phyloP scores from a whole-genome alignment of 2,888 invertebrate genomes.

The Eupithecia exiguata region DNA sequence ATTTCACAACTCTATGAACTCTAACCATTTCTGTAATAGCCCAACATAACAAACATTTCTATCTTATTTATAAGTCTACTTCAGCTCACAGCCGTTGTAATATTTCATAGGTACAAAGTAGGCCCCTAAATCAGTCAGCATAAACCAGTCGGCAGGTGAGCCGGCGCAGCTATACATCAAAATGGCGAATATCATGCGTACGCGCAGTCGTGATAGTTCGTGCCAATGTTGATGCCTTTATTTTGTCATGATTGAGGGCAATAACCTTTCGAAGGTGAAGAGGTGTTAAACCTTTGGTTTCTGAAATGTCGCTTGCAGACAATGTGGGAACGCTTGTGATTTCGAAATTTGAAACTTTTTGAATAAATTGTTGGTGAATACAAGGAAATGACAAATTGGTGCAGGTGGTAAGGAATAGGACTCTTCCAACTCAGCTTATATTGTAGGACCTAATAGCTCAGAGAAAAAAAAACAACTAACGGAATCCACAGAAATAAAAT shows the following conservation, averaged over 20 bases:
- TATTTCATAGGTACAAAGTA: slow-evolving; percentile 35
- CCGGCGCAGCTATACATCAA: slow-evolving; percentile 41
- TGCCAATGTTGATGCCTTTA: slow-evolving; percentile 35
- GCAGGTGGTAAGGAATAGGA: not conserved
- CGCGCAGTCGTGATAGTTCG: slow-evolving; percentile 49
- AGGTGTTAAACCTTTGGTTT: slow-evolving; percentile 8
- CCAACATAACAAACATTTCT: not conserved
- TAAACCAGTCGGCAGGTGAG: slow-evolving; percentile 41
- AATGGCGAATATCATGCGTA: slow-evolving; percentile 49
- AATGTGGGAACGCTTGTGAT: not conserved
- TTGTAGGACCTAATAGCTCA: not conserved
- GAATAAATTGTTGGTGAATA: not conserved
- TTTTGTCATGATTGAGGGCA: slow-evolving; percentile 23
- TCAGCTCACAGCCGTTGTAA: slow-evolving; percentile 1
- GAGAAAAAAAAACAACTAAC: too few species aligned
- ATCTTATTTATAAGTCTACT: not conserved
- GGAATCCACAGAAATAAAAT: too few species aligned
- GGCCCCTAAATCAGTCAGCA: slow-evolving; percentile 33
- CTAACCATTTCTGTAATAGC: slow-evolving; percentile 9
- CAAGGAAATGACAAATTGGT: not conserved
- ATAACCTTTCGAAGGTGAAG: slow-evolving; percentile 5
- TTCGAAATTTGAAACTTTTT: not conserved
- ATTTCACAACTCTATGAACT: not conserved
- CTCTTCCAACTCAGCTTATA: not conserved
- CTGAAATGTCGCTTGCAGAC: not conserved